Evolutionary conservation across 1,140 invertebrate genomes (phyloP).

Genomic region (Leptonema lineaticorne): DNA sequence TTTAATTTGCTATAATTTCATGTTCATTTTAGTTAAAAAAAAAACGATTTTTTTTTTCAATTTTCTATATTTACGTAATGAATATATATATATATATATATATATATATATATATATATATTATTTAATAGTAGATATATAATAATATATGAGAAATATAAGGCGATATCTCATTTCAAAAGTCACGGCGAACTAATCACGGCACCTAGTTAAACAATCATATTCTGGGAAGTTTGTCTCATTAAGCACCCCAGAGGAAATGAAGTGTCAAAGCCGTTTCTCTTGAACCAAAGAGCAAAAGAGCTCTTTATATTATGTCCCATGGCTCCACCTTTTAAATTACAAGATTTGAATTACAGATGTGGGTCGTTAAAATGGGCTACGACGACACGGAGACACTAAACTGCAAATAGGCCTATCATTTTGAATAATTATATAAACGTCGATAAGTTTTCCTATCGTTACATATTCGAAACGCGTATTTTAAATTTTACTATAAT

Average conservation of each 20-base stretch:
- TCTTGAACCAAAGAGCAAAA: slow-evolving; percentile 2
- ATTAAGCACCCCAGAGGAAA: slow-evolving; percentile 35
- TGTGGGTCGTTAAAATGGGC: slow-evolving; percentile 14
- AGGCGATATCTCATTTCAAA: not conserved
- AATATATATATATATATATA: too few relatives aligned
- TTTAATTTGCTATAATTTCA: too few relatives aligned
- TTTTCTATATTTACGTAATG: too few relatives aligned
- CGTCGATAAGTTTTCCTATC: too few relatives aligned
- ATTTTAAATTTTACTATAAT: too few relatives aligned
- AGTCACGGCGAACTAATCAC: slow-evolving; percentile 15
- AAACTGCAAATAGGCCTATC: not conserved
- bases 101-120: too few relatives aligned
- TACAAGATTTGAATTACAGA: slow-evolving; percentile 37
- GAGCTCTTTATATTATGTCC: slow-evolving; percentile 14
- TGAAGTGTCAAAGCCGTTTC: slow-evolving; percentile 34
- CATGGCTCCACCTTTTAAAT: slow-evolving; percentile 24
- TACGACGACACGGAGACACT: not conserved
- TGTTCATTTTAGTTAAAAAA: too few relatives aligned
- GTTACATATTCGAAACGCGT: too few relatives aligned
- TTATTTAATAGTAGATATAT: too few relatives aligned
- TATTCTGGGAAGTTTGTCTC: slow-evolving; percentile 33
- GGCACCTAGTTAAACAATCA: slow-evolving; percentile 26
- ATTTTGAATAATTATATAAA: too few relatives aligned
- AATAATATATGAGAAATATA: too few relatives aligned
- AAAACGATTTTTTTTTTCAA: too few relatives aligned